These are phyloP conservation scores for Dasypolia templi DNA, from an alignment of 2,888 invertebrate genomes.

Conservation along the genomic window DNA sequence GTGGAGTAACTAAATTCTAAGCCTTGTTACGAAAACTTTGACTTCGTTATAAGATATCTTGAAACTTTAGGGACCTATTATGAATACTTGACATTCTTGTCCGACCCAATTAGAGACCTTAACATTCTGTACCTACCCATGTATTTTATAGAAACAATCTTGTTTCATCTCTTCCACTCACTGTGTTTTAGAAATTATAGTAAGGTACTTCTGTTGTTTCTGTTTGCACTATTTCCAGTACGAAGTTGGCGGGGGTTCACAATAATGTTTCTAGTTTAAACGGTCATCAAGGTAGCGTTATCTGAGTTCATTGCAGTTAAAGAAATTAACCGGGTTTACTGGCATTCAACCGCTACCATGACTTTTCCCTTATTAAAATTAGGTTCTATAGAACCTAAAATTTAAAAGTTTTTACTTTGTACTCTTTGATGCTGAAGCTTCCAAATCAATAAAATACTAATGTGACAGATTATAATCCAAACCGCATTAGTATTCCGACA, in stretches of 20 bases:
- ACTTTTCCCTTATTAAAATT: neutral
- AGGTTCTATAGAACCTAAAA: neutral
- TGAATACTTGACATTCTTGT: slow-evolving; percentile 49
- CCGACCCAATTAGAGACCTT: slow-evolving; percentile 49
- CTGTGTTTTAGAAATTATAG: slow-evolving; percentile 14
- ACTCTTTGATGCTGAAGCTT: neutral
- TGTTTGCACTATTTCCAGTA: neutral
- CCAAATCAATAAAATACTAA: slow-evolving; percentile 11
- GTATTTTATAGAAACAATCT: slow-evolving; percentile 31
- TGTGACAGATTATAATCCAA: slow-evolving; percentile 16
- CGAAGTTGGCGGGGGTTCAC: neutral
- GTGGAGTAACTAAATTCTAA: slow-evolving; percentile 19
- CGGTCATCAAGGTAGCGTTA: slow-evolving; percentile 17
- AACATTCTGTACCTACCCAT: slow-evolving; percentile 33
- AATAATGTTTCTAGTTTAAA: slow-evolving; percentile 19
- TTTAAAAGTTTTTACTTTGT: neutral
- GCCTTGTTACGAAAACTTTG: slow-evolving; percentile 53
- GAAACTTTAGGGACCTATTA: slow-evolving; percentile 55
- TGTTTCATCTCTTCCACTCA: slow-evolving; percentile 8
- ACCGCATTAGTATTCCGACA: slow-evolving; percentile 13
- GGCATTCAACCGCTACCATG: neutral
- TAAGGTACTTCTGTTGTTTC: slow-evolving; percentile 12
- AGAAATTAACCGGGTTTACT: slow-evolving; percentile 9
- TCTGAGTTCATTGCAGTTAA: slow-evolving; percentile 3
- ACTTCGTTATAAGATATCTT: slow-evolving; percentile 47